phyloP scores from a whole-genome alignment of 2,113 vertebrate species.

The Gulo gulo region DNA sequence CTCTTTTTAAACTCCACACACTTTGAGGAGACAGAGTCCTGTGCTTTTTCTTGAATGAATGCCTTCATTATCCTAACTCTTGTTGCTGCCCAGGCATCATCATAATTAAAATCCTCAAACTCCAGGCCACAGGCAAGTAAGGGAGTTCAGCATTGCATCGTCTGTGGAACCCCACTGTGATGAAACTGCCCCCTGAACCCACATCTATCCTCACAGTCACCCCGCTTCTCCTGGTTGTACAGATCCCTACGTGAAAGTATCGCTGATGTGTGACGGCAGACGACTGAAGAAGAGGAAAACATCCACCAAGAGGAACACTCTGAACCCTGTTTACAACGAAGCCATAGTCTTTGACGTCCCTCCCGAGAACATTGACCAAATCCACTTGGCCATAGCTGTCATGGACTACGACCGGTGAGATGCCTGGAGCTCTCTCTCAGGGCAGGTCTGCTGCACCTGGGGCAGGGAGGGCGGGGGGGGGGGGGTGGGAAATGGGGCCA shows the following conservation, averaged over 20 bases:
- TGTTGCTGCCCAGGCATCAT: background rate
- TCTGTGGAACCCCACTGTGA: background rate
- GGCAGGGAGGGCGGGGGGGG: background rate
- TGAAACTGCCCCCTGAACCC: background rate
- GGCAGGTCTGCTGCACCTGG: background rate
- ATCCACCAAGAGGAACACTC: slow-evolving; percentile 97
- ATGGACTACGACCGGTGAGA: slow-evolving; percentile 99
- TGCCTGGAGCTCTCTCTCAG: slow-evolving; percentile 62
- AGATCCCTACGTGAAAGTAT: slow-evolving; percentile 99
- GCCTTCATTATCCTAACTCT: slow-evolving; percentile 63
- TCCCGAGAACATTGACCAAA: slow-evolving; percentile 98
- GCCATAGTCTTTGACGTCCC: slow-evolving; percentile 99
- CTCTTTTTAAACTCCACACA: slow-evolving; percentile 62
- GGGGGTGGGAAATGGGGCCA: accelerated
- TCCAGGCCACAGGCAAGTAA: slow-evolving; percentile 1
- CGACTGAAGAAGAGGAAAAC: slow-evolving; percentile 99
- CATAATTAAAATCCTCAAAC: slow-evolving; percentile 51
- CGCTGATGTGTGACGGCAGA: slow-evolving; percentile 96
- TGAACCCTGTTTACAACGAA: slow-evolving; percentile 99
- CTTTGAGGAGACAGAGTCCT: slow-evolving; percentile 49
- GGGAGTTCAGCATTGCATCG: background rate
- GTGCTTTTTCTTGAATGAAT: slow-evolving; percentile 68
- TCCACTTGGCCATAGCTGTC: slow-evolving; percentile 97
- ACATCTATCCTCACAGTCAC: slow-evolving; percentile 41
- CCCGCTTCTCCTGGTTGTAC: slow-evolving; percentile 68